Evolutionary conservation across 2,113 vertebrate species (phyloP).

Genomic region (Craseonycteris thonglongyai): DNA sequence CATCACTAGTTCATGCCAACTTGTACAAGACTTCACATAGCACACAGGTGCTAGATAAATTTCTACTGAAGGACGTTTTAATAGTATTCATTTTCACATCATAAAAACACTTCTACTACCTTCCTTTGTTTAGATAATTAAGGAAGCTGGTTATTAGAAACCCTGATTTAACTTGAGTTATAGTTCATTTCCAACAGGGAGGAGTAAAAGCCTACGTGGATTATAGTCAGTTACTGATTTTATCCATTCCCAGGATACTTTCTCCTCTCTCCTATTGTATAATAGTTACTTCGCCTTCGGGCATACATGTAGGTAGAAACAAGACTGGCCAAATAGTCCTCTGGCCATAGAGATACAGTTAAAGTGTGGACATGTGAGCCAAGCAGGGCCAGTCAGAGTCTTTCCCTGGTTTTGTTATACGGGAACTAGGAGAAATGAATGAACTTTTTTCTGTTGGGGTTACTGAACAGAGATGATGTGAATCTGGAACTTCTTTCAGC

Average conservation of each 20-base stretch:
- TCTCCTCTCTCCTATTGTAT: not conserved
- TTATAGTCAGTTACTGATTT: not conserved
- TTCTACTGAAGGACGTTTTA: not conserved
- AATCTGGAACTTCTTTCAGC: not conserved
- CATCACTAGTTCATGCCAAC: not conserved
- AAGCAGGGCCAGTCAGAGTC: not conserved
- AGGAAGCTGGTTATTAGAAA: not conserved
- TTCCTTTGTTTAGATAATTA: not conserved
- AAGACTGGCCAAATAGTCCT: not conserved
- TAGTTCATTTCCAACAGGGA: not conserved
- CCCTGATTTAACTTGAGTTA: not conserved
- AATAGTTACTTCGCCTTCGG: not conserved
- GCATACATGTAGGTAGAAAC: not conserved
- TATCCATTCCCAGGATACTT: not conserved
- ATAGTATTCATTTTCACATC: not conserved
- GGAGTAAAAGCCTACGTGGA: not conserved
- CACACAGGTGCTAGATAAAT: not conserved
- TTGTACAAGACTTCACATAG: not conserved
- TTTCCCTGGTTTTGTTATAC: not conserved
- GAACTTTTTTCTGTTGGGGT: not conserved
- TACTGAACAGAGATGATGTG: not conserved
- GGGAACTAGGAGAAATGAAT: not conserved
- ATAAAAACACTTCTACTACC: not conserved
- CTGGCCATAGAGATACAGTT: not conserved
- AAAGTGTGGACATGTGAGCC: not conserved